Evolutionary conservation across 2,797 vertebrate species (phyloP).

Genomic region (Moxostoma hubbsi): DNA sequence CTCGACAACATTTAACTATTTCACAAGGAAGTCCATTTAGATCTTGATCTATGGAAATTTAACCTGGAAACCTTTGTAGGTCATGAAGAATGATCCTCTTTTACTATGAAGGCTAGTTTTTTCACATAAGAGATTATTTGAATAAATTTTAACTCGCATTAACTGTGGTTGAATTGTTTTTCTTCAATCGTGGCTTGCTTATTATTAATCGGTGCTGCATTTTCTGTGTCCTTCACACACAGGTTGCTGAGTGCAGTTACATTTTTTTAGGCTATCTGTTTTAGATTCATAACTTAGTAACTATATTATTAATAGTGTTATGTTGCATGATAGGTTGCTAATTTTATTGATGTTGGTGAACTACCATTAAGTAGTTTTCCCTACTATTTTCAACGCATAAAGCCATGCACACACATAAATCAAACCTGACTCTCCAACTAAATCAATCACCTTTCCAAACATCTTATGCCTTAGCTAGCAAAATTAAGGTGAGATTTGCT

Average conservation of each 20-base stretch:
- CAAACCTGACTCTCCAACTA: neutral
- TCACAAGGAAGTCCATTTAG: neutral
- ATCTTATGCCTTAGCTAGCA: neutral
- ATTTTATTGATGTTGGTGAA: neutral
- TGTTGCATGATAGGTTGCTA: no score
- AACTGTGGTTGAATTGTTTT: no score
- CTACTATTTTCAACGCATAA: neutral
- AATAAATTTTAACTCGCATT: no score
- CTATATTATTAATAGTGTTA: no score
- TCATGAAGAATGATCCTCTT: neutral
- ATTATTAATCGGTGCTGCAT: no score
- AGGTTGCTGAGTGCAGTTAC: no score
- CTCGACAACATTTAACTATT: neutral
- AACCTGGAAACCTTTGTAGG: neutral
- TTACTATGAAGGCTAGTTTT: neutral
- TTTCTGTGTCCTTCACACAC: no score
- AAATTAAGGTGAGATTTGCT: no score
- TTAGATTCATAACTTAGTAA: no score
- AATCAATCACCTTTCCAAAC: neutral
- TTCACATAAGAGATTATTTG: no score
- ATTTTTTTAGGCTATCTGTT: no score
- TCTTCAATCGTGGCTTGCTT: no score
- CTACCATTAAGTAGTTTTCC: neutral
- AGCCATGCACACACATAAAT: neutral
- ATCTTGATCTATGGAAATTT: neutral